A percentile compares a stretch with the other conserved stretches of the same genome.
Evolutionary conservation across 2,113 vertebrate genomes (phyloP).

Genomic region (Chrysemys picta): DNA sequence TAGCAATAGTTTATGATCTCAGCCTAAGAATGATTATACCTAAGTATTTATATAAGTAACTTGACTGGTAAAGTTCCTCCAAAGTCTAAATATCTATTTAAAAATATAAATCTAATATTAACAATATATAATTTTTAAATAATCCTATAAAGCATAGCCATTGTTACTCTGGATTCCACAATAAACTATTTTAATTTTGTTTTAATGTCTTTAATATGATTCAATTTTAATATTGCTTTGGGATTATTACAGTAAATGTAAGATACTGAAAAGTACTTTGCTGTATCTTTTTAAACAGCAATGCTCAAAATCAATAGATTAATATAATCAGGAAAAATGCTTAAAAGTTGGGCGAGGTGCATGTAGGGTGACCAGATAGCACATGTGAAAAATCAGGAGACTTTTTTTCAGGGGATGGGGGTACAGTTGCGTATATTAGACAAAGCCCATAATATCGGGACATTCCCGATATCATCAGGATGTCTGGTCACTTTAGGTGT

Average conservation of each 20-base stretch:
- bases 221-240: not conserved
- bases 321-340: not conserved
- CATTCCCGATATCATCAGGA: not conserved
- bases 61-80: not conserved
- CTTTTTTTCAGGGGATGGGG: not conserved
- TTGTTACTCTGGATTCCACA: not conserved
- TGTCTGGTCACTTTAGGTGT: not conserved
- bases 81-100: not conserved
- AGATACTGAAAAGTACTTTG: not conserved
- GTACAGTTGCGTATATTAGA: not conserved
- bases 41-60: not conserved
- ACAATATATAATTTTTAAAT: not conserved
- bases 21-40: not conserved
- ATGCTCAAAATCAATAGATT: not conserved
- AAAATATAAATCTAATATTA: not conserved
- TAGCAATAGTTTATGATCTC: not conserved
- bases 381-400: not conserved
- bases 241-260: not conserved
- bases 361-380: not conserved
- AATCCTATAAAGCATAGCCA: not conserved
- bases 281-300: not conserved
- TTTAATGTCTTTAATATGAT: not conserved
- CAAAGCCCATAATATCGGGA: not conserved
- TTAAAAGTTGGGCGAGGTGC: not conserved
- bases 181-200: not conserved